phyloP scores from a whole-genome alignment of 2,113 vertebrate genomes.

The Pica pica region DNA sequence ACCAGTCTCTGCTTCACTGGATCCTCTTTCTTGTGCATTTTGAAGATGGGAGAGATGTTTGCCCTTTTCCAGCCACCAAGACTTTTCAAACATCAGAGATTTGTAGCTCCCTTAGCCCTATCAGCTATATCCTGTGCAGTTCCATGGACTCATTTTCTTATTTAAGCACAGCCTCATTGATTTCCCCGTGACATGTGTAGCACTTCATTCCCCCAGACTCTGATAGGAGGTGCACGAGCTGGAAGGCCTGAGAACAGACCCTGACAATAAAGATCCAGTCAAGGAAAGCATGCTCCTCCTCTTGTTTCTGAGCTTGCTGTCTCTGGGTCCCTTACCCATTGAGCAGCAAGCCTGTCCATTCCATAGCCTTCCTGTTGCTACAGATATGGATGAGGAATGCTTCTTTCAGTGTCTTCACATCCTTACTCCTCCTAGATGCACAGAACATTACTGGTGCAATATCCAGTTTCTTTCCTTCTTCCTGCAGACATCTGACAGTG shows the following conservation, averaged over 20 bases:
- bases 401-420: not conserved
- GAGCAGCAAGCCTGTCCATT: not conserved
- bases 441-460: not conserved
- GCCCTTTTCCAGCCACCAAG: not conserved
- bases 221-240: not conserved
- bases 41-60: not conserved
- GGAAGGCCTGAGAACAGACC: not conserved
- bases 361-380: not conserved
- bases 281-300: not conserved
- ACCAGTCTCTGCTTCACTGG: not conserved
- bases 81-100: not conserved
- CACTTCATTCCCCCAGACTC: not conserved
- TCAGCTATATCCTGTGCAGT: not conserved
- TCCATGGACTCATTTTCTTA: not conserved
- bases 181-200: accelerated
- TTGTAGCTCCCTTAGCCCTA: not conserved
- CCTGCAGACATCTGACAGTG: not conserved
- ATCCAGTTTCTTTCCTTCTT: not conserved
- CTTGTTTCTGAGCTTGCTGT: not conserved
- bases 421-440: not conserved
- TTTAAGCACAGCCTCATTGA: not conserved
- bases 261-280: not conserved
- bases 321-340: not conserved
- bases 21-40: not conserved
- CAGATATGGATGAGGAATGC: accelerated